These are phyloP conservation scores for Ochotona princeps DNA, from an alignment of 2,113 vertebrate species.

Conservation along the genomic window DNA sequence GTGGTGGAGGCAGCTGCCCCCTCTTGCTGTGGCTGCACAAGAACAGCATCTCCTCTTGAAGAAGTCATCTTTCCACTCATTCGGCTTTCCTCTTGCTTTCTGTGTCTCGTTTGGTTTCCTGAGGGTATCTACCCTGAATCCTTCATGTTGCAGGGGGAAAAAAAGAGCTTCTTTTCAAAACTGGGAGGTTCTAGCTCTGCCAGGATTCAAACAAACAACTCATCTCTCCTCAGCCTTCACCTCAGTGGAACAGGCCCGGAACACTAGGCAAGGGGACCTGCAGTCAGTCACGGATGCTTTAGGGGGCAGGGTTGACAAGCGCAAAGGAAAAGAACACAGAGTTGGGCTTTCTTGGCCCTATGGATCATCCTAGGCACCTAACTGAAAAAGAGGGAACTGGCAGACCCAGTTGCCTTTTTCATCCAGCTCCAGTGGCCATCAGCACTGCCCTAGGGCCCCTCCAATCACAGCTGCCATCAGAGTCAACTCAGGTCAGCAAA, in stretches of 20 bases:
- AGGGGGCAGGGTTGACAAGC: neutral
- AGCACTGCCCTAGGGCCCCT: conserved; percentile 9
- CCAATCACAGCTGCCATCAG: conserved; percentile 29
- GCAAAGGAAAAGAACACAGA: neutral
- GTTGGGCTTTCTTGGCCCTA: neutral
- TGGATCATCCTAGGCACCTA: neutral
- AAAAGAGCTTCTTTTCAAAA: conserved; percentile 41
- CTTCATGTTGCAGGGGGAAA: neutral
- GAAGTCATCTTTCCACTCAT: conserved; percentile 10
- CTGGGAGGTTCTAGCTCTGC: neutral
- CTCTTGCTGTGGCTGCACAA: neutral
- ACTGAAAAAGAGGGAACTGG: conserved; percentile 14
- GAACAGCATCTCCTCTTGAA: neutral
- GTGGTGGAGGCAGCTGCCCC: neutral
- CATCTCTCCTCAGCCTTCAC: neutral
- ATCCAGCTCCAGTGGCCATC: conserved; percentile 60
- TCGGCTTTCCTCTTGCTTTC: conserved; percentile 26
- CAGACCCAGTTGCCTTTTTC: conserved; percentile 26
- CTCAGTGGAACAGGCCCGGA: neutral
- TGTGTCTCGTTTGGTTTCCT: conserved; percentile 43
- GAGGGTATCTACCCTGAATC: conserved; percentile 55
- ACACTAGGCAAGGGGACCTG: neutral
- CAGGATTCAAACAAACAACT: neutral
- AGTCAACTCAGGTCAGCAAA: conserved; percentile 41
- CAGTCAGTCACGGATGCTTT: neutral